A percentile compares a stretch with the other conserved stretches of the same genome.
Conservation (phyloP, 2,113 vertebrate species). For the Gymnogyps californianus region DNA sequence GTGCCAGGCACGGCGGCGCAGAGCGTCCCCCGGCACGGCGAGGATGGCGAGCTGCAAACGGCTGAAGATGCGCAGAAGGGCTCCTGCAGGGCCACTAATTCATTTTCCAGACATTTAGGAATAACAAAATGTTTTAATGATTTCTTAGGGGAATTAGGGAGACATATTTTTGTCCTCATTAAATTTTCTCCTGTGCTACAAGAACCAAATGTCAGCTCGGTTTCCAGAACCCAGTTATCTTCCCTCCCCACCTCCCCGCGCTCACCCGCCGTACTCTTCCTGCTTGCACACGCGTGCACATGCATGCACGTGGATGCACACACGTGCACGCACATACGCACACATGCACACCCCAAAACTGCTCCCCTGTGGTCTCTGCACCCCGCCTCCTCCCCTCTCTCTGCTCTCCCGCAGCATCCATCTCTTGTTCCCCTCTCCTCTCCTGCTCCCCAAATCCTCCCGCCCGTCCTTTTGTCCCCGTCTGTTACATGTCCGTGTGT, state of each 20-base stretch:
- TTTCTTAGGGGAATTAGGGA: slow-evolving; percentile 78
- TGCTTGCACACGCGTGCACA: neutral
- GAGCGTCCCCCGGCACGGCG: neutral
- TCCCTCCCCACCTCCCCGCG: neutral
- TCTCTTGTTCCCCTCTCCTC: neutral
- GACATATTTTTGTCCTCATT: slow-evolving; percentile 77
- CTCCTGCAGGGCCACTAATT: slow-evolving; percentile 74
- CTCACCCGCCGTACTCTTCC: neutral
- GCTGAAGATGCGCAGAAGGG: slow-evolving; percentile 43
- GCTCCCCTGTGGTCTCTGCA: neutral
- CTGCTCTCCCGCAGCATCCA: neutral
- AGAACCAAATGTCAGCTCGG: slow-evolving; percentile 71
- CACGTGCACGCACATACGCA: neutral
- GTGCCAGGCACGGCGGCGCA: fast-evolving
- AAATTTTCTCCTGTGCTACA: slow-evolving; percentile 69
- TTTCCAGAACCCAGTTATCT: slow-evolving; percentile 37
- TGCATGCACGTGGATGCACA: neutral
- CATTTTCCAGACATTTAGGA: slow-evolving; percentile 79
- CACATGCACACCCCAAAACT: neutral
- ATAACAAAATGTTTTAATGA: slow-evolving; percentile 80
- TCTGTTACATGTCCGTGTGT: neutral
- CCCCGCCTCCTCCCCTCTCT: neutral
- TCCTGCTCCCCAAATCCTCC: neutral
- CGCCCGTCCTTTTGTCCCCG: neutral
- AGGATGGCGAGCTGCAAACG: neutral